Conservation (phyloP, 2,113 vertebrate species). For the Corydoras maculifer region DNA sequence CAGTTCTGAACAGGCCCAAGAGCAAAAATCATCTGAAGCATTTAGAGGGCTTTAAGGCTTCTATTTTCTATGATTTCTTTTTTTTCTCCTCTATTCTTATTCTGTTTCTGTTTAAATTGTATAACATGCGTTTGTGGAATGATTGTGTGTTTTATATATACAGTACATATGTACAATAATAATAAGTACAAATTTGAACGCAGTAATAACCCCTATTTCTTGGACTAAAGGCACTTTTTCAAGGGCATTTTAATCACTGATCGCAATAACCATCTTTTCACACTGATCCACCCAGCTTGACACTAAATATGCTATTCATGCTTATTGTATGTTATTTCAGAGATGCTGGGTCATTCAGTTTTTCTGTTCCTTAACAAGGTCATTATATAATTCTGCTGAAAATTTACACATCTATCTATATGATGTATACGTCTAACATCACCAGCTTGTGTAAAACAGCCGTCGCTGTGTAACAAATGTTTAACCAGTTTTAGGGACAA, state of each 20-base stretch:
- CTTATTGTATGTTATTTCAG: slow-evolving; percentile 10
- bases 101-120: slow-evolving; percentile 41
- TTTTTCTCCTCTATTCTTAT: too few relatives aligned
- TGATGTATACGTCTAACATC: too few relatives aligned
- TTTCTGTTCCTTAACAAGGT: slow-evolving; percentile 7
- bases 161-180: slow-evolving; percentile 38
- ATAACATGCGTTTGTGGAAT: slow-evolving; percentile 50
- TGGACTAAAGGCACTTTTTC: slow-evolving; percentile 75
- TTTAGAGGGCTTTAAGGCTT: slow-evolving; percentile 35
- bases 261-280: slow-evolving; percentile 58
- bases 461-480: too few relatives aligned
- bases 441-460: too few relatives aligned
- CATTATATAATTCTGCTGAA: too few relatives aligned
- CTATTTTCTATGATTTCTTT: slow-evolving; percentile 58
- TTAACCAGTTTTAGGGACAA: too few relatives aligned
- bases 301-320: slow-evolving; percentile 7
- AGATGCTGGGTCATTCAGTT: slow-evolving; percentile 18
- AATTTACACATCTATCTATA: too few relatives aligned
- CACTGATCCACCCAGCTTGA: slow-evolving; percentile 18
- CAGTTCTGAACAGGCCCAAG: neutral
- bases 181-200: slow-evolving; percentile 47
- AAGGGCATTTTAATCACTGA: slow-evolving; percentile 85
- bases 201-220: slow-evolving; percentile 16
- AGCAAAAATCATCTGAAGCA: slow-evolving; percentile 47
- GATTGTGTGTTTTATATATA: slow-evolving; percentile 41